Evolutionary conservation across 2,888 invertebrate genomes (phyloP), one percentile per base, ranked within the genome.

Genomic region (Cremastinae sp.): DNA sequence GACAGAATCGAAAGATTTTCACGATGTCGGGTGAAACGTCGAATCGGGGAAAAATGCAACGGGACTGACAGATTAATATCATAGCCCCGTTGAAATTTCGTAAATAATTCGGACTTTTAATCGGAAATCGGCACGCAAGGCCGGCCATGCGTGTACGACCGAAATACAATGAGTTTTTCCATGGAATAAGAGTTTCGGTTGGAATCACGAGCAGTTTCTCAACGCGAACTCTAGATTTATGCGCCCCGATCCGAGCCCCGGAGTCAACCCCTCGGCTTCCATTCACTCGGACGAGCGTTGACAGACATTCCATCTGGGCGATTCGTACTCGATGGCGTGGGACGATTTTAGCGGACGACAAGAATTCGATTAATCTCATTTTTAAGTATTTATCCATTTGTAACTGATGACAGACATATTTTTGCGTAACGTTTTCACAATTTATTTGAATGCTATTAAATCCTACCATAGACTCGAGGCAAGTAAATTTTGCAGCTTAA

Each of bases 71-170:
- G n/a, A 18, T 2, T 5, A 38, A 34, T 36, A 14, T 36, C 16
- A 9, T 14, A 10, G 34, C 69, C 68, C 73, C 64, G 68, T 70
- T 51, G 74, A 78, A 78, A 83, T 83, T 83, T 82, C 81, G n/a
- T 81, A 82, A 84, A 81, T 78, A 80, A 81, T 81, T 82, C 83
- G n/a, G n/a, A 84, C 83, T 84, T 85, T 84, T 81, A 85, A 84
- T 84, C 83, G 81, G 82, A 73, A 45, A 36, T 78, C 81, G 81
- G 81, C 80, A 84, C 83, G 85, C 84, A 83, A 82, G 82, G 74
- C 74, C 79, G 79, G 74, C 75, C 84, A 84, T 82, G 82, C 84
- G 80, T 80, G 78, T 70, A n/a, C 56, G 73, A 47, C 62, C 71
- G 64, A 75, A 70, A 66, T 64, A 74, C 74, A 75, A 75, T 71